phyloP scores from a whole-genome alignment of 2,113 vertebrate species.

The Rynchops niger region DNA sequence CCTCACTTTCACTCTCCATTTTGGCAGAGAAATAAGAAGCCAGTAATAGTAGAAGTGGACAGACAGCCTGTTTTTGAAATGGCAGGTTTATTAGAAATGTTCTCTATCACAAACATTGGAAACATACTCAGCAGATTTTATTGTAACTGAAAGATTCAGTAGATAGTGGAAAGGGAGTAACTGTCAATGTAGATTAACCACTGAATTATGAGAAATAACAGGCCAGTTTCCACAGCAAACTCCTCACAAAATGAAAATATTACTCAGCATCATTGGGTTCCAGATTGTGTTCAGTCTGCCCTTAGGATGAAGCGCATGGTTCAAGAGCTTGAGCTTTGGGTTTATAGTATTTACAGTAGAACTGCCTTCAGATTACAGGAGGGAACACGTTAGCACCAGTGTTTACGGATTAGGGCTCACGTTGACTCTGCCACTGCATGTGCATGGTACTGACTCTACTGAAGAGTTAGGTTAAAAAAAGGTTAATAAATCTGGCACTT shows the following conservation, averaged over 20 bases:
- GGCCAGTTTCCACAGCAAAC: not conserved
- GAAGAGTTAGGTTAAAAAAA: slow-evolving; percentile 31
- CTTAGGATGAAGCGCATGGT: not conserved
- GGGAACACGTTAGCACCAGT: slow-evolving; percentile 65
- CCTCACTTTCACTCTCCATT: not conserved
- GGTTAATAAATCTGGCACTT: slow-evolving; percentile 64
- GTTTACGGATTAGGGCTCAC: not conserved
- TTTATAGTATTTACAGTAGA: slow-evolving; percentile 23
- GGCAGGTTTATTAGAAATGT: slow-evolving; percentile 67
- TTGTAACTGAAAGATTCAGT: slow-evolving; percentile 22
- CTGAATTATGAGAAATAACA: not conserved
- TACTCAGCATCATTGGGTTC: not conserved
- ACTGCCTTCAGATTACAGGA: slow-evolving; percentile 3
- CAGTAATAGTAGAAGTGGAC: not conserved
- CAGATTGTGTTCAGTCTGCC: not conserved
- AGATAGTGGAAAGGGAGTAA: not conserved
- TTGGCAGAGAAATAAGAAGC: not conserved
- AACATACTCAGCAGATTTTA: slow-evolving; percentile 38
- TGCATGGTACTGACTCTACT: not conserved
- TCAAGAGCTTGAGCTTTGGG: not conserved
- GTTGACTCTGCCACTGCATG: not conserved
- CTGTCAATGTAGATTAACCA: not conserved
- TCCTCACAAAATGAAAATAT: not conserved
- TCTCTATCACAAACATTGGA: slow-evolving; percentile 54
- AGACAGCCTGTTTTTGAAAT: slow-evolving; percentile 22